Percentiles rank a stretch among this genome's conserved stretches.
Evolutionary conservation across 1,140 invertebrate species (phyloP).

Genomic region (Platorchestia sp.): DNA sequence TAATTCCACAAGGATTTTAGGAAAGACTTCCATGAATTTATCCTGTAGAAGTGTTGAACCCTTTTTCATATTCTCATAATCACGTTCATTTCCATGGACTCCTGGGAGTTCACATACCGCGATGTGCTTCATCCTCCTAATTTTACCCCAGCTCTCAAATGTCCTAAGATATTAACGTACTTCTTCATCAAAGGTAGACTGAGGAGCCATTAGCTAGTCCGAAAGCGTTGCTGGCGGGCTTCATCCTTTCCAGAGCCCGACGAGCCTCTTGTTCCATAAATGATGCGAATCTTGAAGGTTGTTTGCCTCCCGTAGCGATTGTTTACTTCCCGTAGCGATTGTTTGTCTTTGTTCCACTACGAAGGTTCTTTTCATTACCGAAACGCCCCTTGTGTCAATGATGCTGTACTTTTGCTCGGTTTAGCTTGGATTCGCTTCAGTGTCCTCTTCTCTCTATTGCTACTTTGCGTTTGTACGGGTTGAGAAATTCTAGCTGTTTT

Average conservation of each 20-base stretch:
- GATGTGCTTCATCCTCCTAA: not conserved
- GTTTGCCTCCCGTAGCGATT: slow-evolving; percentile 30
- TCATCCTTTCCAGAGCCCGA: not conserved
- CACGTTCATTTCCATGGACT: too few relatives aligned
- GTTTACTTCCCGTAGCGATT: slow-evolving; percentile 24
- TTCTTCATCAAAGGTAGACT: slow-evolving; percentile 8
- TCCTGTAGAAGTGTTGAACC: not conserved
- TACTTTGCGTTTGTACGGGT: not conserved
- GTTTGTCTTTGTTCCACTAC: slow-evolving; percentile 30
- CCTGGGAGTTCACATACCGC: not conserved
- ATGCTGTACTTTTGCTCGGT: not conserved
- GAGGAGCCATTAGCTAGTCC: slow-evolving; percentile 11
- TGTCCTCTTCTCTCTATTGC: not conserved
- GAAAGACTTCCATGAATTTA: not conserved
- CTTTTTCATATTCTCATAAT: not conserved
- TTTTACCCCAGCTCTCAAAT: not conserved
- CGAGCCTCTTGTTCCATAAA: slow-evolving; percentile 25
- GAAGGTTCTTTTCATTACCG: slow-evolving; percentile 35
- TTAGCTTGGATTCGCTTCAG: not conserved
- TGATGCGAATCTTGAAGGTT: slow-evolving; percentile 41
- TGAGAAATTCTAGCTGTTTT: not conserved
- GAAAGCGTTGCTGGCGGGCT: slow-evolving; percentile 32
- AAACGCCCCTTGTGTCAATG: slow-evolving; percentile 39
- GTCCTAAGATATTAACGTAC: not conserved
- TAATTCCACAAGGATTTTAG: too few relatives aligned